These are phyloP conservation scores for Caenorhabditis doughertyi DNA, from an alignment of 2,888 invertebrate genomes.

Conservation along the genomic window DNA sequence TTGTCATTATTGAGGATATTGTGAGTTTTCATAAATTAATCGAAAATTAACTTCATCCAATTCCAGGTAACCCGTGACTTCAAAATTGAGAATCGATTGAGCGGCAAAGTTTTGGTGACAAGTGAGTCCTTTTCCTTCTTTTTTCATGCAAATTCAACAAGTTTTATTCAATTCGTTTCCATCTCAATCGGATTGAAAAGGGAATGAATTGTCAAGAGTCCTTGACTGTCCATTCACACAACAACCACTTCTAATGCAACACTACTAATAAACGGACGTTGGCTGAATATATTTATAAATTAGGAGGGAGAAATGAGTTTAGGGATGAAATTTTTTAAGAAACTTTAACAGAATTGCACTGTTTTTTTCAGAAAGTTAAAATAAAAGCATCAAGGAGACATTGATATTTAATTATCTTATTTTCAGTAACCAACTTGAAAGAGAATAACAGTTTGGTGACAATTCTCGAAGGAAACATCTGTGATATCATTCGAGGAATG, in stretches of 20 bases:
- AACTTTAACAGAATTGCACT: too few species aligned
- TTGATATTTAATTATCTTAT: constrained; percentile 31
- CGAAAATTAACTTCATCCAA: too few species aligned
- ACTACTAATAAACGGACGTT: constrained; percentile 34
- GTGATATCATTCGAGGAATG: constrained; percentile 80
- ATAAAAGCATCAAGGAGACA: too few species aligned
- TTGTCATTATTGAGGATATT: constrained; percentile 83
- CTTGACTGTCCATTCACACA: constrained; percentile 47
- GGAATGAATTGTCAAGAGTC: constrained; percentile 58
- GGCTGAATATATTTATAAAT: background rate
- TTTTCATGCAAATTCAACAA: constrained; percentile 59
- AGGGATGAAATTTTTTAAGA: background rate
- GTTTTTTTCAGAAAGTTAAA: too few species aligned
- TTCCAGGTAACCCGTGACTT: constrained; percentile 82
- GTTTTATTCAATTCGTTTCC: constrained; percentile 11
- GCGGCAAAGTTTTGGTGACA: constrained; percentile 82
- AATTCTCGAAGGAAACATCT: constrained; percentile 82
- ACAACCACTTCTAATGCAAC: background rate
- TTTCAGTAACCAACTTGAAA: constrained; percentile 83
- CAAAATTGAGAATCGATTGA: constrained; percentile 82
- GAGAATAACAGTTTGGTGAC: constrained; percentile 84
- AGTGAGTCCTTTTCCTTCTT: constrained; percentile 56
- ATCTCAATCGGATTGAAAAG: background rate
- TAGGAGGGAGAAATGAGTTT: background rate
- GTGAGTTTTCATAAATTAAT: too few species aligned